Evolutionary conservation across 2,888 invertebrate genomes (phyloP), one percentile per base, ranked within the genome.

Genomic region (Ceratothoa steindachneri): DNA sequence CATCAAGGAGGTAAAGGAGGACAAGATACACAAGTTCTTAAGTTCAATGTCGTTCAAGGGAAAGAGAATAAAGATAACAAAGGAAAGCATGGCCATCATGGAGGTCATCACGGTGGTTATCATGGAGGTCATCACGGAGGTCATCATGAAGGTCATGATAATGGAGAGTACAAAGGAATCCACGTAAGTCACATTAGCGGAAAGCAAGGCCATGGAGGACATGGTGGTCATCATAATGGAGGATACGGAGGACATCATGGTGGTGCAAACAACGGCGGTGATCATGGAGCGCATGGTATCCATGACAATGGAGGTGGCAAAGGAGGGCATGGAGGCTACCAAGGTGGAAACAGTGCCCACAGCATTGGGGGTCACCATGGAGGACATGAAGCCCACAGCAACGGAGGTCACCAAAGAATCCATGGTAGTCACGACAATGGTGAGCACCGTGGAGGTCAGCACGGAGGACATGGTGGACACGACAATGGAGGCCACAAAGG

Each of bases 341-440:
- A 24, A 60, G 12, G 12, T 22, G 60, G 60, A 24, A 24, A 41
- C 64, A 22, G 4, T 55, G 60, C 30, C 55, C 53, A 30, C 53
- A 28, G 22, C 24, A 30, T 68, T 55, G 53, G 19, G 52, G 29
- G 31, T 67, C 52, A 52, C 19, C 12, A 31, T 30, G 28, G 31
- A 31, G 9, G 51, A 31, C 30, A 55, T 73, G 31, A 19, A 30
- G 60, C 55, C 31, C 27, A 0, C 55, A 19, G 30, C 51, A 22
- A 19, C 53, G 30, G 52, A 52, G n/a, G 52, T 67, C 72, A 55
- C 9, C 22, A 64, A 28, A 12, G 30, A 24, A 28, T 30, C 30
- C 53, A 53, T 22, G n/a, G 68, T 22, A 24, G 52, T 31, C 31
- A 73, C 66, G 15, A 60, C 28, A 19, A 29, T 73, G 24, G 19